These are phyloP conservation scores for Caerostris extrusa DNA, from an alignment of 1,140 invertebrate genomes.

Conservation along the genomic window DNA sequence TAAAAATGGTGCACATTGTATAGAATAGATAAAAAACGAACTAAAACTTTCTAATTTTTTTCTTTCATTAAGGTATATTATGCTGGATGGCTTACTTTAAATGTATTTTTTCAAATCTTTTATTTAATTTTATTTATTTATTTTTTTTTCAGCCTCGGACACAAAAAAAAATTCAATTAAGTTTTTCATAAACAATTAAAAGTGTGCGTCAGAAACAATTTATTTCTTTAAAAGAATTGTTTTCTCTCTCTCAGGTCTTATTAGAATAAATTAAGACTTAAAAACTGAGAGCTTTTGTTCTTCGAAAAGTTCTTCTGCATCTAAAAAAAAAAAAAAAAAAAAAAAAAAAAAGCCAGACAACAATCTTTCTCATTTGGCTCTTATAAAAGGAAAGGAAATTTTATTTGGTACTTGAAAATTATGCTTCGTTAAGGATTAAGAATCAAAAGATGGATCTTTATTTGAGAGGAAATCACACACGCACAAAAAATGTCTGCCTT, in stretches of 20 bases:
- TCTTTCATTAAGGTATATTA: no score
- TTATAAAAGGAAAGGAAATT: neutral
- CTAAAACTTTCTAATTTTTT: no score
- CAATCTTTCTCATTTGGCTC: neutral
- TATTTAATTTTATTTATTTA: no score
- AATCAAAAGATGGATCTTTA: neutral
- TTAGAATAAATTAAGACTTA: neutral
- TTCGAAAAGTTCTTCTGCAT: neutral
- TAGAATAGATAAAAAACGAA: no score
- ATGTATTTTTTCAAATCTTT: no score
- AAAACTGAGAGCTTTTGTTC: neutral
- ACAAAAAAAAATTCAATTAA: no score
- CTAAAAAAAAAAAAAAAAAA: neutral
- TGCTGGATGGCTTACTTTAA: no score
- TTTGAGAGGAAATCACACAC: neutral
- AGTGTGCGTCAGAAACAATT: neutral
- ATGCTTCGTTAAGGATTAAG: constrained; percentile 9
- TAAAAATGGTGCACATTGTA: no score
- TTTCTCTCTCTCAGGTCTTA: neutral
- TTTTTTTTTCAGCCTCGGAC: no score
- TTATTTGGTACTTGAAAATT: neutral
- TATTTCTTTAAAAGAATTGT: neutral
- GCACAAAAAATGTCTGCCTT: neutral
- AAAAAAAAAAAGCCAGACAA: neutral
- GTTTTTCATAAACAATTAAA: neutral